These are phyloP conservation scores for Euzophera pinguis DNA, from an alignment of 2,888 invertebrate genomes.

Conservation along the genomic window DNA sequence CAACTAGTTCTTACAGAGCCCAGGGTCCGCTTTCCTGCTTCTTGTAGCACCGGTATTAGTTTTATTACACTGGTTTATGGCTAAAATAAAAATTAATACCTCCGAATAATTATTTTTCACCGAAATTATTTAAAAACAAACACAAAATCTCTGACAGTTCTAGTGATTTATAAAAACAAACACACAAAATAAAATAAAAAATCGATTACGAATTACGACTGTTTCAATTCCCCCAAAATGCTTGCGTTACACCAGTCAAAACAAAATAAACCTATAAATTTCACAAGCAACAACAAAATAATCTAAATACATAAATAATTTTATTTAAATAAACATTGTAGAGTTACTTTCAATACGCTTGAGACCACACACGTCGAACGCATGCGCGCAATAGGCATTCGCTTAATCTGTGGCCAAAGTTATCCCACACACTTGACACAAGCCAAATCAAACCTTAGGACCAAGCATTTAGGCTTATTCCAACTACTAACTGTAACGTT, in stretches of 20 bases:
- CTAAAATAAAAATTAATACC: no score
- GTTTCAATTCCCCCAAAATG: neutral
- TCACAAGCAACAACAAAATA: neutral
- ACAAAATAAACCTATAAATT: slow-evolving; percentile 4
- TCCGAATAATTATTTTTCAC: no score
- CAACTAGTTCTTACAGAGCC: no score
- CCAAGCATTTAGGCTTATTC: neutral
- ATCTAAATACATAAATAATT: neutral
- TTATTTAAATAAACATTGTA: slow-evolving; percentile 10
- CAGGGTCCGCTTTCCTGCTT: no score
- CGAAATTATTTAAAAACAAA: no score
- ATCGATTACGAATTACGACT: no score
- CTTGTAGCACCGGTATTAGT: no score
- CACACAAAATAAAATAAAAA: neutral
- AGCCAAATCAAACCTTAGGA: slow-evolving; percentile 12
- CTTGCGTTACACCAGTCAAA: neutral
- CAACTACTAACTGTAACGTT: neutral
- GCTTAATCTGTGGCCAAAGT: slow-evolving; percentile 12
- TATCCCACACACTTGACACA: neutral
- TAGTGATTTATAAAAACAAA: neutral
- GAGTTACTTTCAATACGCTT: slow-evolving; percentile 4
- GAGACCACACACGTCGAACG: slow-evolving; percentile 24
- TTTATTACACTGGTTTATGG: no score
- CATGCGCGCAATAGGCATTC: slow-evolving; percentile 20
- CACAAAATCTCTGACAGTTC: no score